Percentiles rank a stretch among this genome's conserved stretches.
phyloP scores from a whole-genome alignment of 1,140 invertebrate species.

The Patella vulgata region DNA sequence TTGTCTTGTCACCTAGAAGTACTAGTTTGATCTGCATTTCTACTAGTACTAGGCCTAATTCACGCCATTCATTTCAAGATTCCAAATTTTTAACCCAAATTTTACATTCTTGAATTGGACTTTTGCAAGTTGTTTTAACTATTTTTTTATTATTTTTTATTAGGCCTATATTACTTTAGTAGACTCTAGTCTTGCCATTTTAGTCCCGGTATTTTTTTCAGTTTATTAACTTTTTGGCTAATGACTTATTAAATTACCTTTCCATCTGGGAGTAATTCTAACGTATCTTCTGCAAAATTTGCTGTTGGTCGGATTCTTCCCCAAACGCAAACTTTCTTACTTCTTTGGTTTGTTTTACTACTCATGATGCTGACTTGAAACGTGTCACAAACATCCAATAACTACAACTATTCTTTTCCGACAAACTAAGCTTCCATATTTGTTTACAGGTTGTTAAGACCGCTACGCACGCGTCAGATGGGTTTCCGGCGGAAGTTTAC shows the following conservation, averaged over 20 bases:
- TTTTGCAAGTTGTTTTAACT: too few species aligned
- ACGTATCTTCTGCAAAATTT: conserved; percentile 61
- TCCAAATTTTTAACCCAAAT: too few species aligned
- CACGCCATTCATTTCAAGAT: too few species aligned
- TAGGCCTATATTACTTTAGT: too few species aligned
- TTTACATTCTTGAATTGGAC: too few species aligned
- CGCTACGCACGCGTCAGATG: conserved; percentile 37
- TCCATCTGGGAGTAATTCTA: conserved; percentile 59
- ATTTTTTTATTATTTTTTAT: too few species aligned
- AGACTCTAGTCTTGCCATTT: too few species aligned
- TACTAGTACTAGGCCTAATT: too few species aligned
- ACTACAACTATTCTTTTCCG: neutral
- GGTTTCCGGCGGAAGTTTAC: neutral
- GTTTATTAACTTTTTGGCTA: too few species aligned
- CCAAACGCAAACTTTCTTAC: conserved; percentile 64
- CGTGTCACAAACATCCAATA: neutral
- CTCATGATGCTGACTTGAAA: conserved; percentile 20
- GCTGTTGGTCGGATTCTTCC: conserved; percentile 62
- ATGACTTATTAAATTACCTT: conserved; percentile 58
- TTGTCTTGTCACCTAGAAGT: too few species aligned
- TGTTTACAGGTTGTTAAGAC: conserved; percentile 57
- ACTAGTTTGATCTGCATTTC: too few species aligned
- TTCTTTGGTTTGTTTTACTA: conserved; percentile 33
- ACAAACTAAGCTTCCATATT: conserved; percentile 33
- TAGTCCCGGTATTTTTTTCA: too few species aligned